A percentile compares a stretch with the other conserved stretches of the same genome.
Conservation (phyloP, 2,113 vertebrate species). For the Chamaetylas fuelleborni region DNA sequence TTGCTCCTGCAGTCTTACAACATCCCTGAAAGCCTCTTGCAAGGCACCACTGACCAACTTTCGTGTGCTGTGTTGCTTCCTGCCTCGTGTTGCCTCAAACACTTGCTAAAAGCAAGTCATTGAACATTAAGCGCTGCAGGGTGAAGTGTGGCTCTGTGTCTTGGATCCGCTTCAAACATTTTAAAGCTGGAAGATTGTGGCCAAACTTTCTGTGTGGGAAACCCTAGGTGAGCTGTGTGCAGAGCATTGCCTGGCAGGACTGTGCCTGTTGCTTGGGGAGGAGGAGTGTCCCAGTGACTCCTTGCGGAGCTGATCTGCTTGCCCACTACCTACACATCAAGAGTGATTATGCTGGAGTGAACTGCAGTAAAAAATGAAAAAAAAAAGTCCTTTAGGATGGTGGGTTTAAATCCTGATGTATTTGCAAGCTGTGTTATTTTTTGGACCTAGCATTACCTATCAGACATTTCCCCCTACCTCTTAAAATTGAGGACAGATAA, state of each 20-base stretch:
- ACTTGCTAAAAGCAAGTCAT: neutral
- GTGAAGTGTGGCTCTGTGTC: neutral
- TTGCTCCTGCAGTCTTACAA: neutral
- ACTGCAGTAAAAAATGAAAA: neutral
- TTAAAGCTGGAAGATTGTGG: neutral
- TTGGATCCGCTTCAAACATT: neutral
- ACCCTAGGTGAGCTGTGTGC: neutral
- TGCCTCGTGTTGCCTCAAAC: neutral
- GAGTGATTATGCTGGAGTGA: neutral
- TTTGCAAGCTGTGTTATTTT: neutral
- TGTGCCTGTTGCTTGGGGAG: neutral
- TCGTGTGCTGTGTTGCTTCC: neutral
- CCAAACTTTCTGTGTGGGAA: neutral
- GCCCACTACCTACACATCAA: fast-evolving
- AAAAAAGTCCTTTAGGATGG: neutral
- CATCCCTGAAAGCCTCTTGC: neutral
- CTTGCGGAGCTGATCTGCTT: neutral
- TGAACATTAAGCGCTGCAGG: neutral
- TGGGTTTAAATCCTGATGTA: neutral
- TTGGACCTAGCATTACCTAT: neutral
- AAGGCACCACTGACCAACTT: neutral
- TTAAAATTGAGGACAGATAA: neutral
- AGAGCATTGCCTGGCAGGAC: neutral
- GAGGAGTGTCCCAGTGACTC: neutral
- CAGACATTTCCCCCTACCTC: neutral